Evolutionary conservation across 2,113 vertebrate species (phyloP), one percentile per base, ranked within the genome.

Genomic region (Sisor rabdophorus): DNA sequence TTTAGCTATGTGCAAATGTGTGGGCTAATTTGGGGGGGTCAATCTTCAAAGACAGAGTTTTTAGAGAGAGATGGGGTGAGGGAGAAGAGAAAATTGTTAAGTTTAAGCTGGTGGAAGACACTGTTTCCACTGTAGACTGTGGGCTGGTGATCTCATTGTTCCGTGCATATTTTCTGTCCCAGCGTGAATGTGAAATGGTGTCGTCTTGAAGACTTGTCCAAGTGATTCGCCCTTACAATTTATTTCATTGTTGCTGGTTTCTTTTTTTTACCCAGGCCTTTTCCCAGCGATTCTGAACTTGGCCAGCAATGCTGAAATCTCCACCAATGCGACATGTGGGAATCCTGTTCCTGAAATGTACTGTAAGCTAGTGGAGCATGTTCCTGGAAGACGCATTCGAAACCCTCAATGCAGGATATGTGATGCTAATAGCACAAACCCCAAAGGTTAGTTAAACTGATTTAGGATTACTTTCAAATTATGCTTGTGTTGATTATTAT

Each of bases 341-440:
- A 94, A 96, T 53, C 89, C 89, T 7, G 89, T 91, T 28, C 93
- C 94, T 0, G 96, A 98, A 82, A 95, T 95, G 89, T 98, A 93
- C 90, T 99, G 97, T 82, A 98, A 98, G 53, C 91, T 98, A 17
- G 97, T 99, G 55, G 97, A 98, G 36, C 97, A 99, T 0, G 97
- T 98, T 19, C 96, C 96, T 0, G 94, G 96, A 0, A 86, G 92
- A 3, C 93, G 89, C 0, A 87, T 93, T 47, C 93, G 93, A 50
- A 95, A 98, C 0, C 89, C 95, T 0, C 97, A 99, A 85, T 98
- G 97, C 80, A 88, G 93, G 0, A 88, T 90, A 73, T 99, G 97
- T 1, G 94, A 99, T 2, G 80, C 85, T 53, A 91, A 82, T 82
- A 96, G 96, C 0, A 16, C 88, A 11, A 93, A 93, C 70, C 85